Evolutionary conservation across 2,113 vertebrate species (phyloP), one percentile per base, ranked within the genome.

Genomic region (Nesoenas mayeri): DNA sequence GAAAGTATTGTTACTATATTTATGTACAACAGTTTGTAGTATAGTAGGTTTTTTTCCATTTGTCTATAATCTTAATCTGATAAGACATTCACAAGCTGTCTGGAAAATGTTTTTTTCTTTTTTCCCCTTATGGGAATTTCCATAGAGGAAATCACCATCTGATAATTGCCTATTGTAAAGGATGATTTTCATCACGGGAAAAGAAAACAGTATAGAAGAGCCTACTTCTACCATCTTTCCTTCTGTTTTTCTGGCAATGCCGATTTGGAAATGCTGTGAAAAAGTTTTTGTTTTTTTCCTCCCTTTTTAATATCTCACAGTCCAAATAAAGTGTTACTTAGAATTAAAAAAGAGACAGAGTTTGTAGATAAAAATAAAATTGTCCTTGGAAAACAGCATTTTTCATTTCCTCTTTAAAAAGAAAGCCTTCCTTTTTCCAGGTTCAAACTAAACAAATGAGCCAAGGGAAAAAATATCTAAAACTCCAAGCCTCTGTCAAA

Each of bases 31-130:
- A 71, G 3, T 85, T 89, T 85, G 51, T 74, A 53, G 12, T 71
- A 8, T 31, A 65, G 31, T 31, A 65, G 31, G 48, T 24, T 5
- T 65, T 78, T 64, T 60, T 25, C 20, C 25, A 25, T 80, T 89
- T 79, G 19, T 72, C 38, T 87, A 17, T 91, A 92, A 85, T 73
- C 58, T 71, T 94, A 90, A 94, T 88, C 56, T 93, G 79, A n/a
- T 64, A 79, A 92, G 56, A 78, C 69, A 81, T 72, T 88, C 56
- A 91, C 75, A 93, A 81, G n/a, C 38, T 96, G 74, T 51, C 79
- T 85, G 60, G 47, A 86, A 93, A 95, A 73, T 42, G 54, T n/a
- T 48, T 58, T 85, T 69, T 64, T 48, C 44, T 57, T 44, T 50
- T 61, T 34, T 7, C 6, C 3, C 57, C 51, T 21, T 15, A 4